phyloP scores from a whole-genome alignment of 2,113 vertebrate species.

The Phyllostomus hastatus region DNA sequence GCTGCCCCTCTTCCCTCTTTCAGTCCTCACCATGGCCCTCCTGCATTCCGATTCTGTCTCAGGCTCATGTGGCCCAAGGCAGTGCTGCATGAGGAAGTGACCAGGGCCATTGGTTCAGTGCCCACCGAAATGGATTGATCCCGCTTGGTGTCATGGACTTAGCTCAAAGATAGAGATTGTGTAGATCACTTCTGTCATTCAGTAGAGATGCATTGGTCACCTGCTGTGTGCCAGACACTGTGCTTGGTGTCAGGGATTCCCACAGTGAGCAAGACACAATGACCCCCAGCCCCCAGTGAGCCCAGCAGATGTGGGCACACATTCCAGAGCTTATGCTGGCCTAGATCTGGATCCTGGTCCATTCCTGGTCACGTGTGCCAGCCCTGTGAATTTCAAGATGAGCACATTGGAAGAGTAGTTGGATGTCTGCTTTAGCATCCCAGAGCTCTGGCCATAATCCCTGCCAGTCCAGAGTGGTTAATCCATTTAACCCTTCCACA shows the following conservation, averaged over 20 bases:
- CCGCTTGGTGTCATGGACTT: background rate
- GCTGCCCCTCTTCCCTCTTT: background rate
- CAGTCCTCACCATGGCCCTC: rapidly evolving
- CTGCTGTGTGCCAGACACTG: no score
- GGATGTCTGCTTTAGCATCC: background rate
- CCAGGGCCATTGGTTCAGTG: no score
- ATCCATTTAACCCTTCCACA: background rate
- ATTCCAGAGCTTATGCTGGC: background rate
- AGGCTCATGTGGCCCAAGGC: background rate
- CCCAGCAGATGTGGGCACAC: background rate
- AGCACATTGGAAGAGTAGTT: no score
- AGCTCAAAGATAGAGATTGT: background rate
- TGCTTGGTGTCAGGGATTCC: background rate
- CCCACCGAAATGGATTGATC: background rate
- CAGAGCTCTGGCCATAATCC: background rate
- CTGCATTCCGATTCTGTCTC: no score
- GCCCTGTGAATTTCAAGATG: background rate
- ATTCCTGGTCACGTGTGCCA: background rate
- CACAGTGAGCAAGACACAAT: rapidly evolving
- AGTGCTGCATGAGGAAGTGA: background rate
- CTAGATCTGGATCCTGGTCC: background rate
- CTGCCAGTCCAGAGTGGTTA: no score
- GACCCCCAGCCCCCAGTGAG: rapidly evolving
- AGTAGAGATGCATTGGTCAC: background rate
- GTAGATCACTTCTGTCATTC: background rate